Percentiles rank a stretch among this genome's conserved stretches.
Evolutionary conservation across 1,140 invertebrate species (phyloP).

Genomic region (Zeugodacus cucurbitae): DNA sequence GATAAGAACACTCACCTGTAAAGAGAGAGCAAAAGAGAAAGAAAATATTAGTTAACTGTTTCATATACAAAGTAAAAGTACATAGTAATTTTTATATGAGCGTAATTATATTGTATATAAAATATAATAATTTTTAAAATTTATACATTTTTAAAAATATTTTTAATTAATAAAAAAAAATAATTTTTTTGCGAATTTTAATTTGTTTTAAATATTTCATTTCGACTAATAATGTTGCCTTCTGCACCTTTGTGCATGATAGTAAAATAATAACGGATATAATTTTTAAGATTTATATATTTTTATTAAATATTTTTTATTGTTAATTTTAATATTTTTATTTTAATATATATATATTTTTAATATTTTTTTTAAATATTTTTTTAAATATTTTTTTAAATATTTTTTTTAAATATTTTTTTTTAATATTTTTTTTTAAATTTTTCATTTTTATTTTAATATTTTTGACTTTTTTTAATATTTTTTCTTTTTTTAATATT

Average conservation of each 20-base stretch:
- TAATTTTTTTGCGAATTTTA: no score
- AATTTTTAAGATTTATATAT: background rate
- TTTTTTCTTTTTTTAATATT: slow-evolving; percentile 35
- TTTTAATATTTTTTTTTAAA: slow-evolving; percentile 31
- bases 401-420: slow-evolving; percentile 11
- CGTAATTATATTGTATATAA: background rate
- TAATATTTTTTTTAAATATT: background rate
- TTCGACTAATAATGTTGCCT: background rate
- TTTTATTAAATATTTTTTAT: slow-evolving; percentile 44
- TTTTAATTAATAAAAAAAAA: no score
- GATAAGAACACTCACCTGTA: slow-evolving; percentile 7
- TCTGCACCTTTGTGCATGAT: background rate
- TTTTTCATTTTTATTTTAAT: slow-evolving; percentile 3
- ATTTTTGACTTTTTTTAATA: slow-evolving; percentile 34
- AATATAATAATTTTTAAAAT: background rate
- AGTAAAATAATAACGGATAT: no score
- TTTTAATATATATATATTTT: background rate
- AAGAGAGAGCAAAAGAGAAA: background rate
- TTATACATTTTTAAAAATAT: no score
- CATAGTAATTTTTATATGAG: background rate
- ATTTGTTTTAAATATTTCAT: no score
- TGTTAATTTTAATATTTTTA: slow-evolving; percentile 32
- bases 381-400: slow-evolving; percentile 34
- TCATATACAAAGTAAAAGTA: background rate
- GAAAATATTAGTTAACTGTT: no score